Evolutionary conservation across 2,888 invertebrate species (phyloP).

Genomic region (Xestoiulus laeticollis): DNA sequence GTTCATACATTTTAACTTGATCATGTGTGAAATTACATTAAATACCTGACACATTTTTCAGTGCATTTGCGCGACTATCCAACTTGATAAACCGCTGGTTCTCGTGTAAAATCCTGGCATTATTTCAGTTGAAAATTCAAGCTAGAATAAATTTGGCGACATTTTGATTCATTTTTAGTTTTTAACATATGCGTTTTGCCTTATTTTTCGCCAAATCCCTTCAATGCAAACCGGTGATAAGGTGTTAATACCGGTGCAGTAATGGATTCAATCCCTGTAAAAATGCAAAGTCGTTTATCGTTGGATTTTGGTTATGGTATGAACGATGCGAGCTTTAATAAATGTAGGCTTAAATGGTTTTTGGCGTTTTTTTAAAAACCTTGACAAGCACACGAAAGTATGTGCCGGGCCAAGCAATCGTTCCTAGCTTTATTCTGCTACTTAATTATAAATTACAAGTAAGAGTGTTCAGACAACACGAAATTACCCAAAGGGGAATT

Average conservation of each 20-base stretch:
- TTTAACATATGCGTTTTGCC: background rate
- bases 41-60: too few species aligned
- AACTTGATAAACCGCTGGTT: background rate
- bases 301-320: background rate
- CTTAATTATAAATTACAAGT: slow-evolving; percentile 47
- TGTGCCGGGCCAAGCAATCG: background rate
- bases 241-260: background rate
- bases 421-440: background rate
- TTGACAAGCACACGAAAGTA: background rate
- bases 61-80: too few species aligned
- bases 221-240: background rate
- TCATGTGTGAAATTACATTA: too few species aligned
- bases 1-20: background rate
- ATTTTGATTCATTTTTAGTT: background rate
- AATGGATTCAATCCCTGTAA: slow-evolving; percentile 6
- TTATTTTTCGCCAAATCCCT: slow-evolving; percentile 14
- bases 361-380: background rate
- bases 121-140: background rate
- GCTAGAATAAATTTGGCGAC: background rate
- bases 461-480: slow-evolving; percentile 28
- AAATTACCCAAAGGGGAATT: slow-evolving; percentile 45
- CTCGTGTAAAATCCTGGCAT: background rate
- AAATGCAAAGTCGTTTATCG: slow-evolving; percentile 37
- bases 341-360: background rate
- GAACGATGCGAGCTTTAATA: background rate